These are phyloP conservation scores for Arvicola amphibius DNA, from an alignment of 2,797 vertebrate genomes.

Conservation along the genomic window DNA sequence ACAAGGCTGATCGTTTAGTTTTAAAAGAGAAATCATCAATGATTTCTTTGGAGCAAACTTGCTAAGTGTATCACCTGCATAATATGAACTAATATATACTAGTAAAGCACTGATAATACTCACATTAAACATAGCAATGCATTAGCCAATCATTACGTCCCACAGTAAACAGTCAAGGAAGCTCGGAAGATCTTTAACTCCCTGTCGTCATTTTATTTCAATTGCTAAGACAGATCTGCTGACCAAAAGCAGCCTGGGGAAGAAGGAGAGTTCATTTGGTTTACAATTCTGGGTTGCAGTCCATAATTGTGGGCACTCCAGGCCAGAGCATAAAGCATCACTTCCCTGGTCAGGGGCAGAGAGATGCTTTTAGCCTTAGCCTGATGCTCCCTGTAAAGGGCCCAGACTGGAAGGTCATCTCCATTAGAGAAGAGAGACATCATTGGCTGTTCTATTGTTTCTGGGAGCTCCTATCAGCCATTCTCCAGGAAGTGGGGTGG, in stretches of 20 bases:
- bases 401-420: too few relatives aligned
- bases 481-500: background rate
- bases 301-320: background rate
- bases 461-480: background rate
- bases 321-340: background rate
- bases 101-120: background rate
- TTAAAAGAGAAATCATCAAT: background rate
- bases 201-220: background rate
- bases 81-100: background rate
- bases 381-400: background rate
- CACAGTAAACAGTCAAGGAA: background rate
- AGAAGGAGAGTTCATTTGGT: background rate
- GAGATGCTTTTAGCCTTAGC: background rate
- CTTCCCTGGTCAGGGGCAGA: background rate
- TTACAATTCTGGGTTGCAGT: background rate
- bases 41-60: constrained; percentile 30
- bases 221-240: background rate
- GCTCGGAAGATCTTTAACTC: background rate
- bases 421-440: background rate
- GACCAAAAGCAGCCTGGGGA: background rate
- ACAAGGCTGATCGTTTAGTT: background rate
- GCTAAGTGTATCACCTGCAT: background rate
- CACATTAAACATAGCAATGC: background rate
- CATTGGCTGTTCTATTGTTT: background rate
- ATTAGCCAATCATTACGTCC: background rate